Conservation (phyloP, 2,113 vertebrate species). For the Gnathonemus echidnorhynchus region DNA sequence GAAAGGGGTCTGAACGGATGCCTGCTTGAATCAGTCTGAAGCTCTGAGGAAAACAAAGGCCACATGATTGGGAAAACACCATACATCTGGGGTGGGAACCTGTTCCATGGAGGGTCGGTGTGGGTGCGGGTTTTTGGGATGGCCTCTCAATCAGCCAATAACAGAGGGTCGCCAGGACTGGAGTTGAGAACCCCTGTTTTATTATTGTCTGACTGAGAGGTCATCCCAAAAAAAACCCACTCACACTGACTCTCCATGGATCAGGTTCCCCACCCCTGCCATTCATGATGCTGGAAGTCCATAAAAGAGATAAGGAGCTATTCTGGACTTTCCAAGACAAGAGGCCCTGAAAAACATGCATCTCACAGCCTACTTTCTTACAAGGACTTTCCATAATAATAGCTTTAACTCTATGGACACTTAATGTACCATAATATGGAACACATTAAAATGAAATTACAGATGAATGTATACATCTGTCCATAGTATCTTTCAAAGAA, state of each 20-base stretch:
- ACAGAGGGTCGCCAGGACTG: too few species aligned
- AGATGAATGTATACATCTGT: neutral
- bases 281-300: neutral
- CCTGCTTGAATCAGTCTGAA: neutral
- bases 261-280: too few species aligned
- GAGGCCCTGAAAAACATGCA: neutral
- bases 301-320: neutral
- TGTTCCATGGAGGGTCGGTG: too few species aligned
- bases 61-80: neutral
- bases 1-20: slow-evolving; percentile 9
- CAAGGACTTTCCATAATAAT: neutral
- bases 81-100: too few species aligned
- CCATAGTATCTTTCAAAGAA: neutral
- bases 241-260: too few species aligned
- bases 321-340: neutral
- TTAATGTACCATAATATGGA: neutral
- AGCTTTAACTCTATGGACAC: too few species aligned
- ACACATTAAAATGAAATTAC: neutral
- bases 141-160: too few species aligned
- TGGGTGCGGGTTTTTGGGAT: too few species aligned
- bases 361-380: neutral
- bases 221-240: too few species aligned
- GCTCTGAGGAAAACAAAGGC: neutral
- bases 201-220: too few species aligned
- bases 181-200: too few species aligned